A percentile compares a stretch with the other conserved stretches of the same genome.
Conservation (phyloP, 92 coral and sea anemone species). For the Palythoa caribaeorum region DNA sequence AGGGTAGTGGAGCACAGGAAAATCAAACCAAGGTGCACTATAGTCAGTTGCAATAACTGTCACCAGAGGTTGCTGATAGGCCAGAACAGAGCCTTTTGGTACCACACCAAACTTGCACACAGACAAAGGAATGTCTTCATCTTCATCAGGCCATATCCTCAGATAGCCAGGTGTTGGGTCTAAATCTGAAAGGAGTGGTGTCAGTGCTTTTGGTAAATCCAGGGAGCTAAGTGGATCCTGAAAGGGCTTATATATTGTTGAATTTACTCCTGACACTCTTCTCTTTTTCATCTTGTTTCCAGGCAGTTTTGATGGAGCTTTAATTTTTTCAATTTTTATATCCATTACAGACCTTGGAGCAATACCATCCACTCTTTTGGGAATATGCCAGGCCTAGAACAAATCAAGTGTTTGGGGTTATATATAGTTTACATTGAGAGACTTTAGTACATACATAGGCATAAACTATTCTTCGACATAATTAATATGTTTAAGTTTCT, state of each 20-base stretch:
- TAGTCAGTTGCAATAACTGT: not conserved
- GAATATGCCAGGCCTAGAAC: conserved; percentile 12
- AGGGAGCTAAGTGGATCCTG: conserved; percentile 39
- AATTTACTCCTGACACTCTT: not conserved
- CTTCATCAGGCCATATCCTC: conserved; percentile 64
- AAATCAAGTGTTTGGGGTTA: not conserved
- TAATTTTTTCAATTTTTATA: not conserved
- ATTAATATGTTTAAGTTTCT: conserved; percentile 7
- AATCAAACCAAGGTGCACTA: conserved; percentile 35
- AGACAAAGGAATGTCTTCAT: conserved; percentile 51
- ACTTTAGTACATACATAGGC: not conserved
- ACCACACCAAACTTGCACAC: conserved; percentile 58
- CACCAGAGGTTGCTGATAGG: conserved; percentile 56
- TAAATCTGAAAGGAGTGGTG: conserved; percentile 40
- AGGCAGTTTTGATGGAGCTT: conserved; percentile 6
- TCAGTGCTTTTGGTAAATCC: conserved; percentile 37
- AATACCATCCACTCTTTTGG: conserved; percentile 14
- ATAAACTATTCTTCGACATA: conserved; percentile 5
- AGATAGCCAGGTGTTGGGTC: conserved; percentile 61
- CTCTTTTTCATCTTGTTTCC: conserved; percentile 2
- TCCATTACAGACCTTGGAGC: not conserved
- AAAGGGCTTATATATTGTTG: conserved; percentile 59
- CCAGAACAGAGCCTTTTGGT: conserved; percentile 64
- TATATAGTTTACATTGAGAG: not conserved
- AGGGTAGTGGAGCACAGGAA: conserved; percentile 3